phyloP scores from a whole-genome alignment of 2,797 vertebrate species.

The Acanthurus lineatus region DNA sequence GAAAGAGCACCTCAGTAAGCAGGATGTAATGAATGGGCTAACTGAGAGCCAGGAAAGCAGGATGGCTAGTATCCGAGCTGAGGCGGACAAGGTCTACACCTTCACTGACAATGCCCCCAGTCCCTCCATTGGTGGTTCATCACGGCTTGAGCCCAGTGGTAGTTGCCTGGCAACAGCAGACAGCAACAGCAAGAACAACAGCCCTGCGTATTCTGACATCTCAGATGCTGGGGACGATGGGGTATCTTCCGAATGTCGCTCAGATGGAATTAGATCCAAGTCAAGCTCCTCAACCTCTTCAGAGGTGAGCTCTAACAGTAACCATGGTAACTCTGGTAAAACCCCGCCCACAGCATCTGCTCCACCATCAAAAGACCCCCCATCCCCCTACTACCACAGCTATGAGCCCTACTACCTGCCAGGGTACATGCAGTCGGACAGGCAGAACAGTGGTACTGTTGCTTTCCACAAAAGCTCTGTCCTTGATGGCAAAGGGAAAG shows the following conservation, averaged over 20 bases:
- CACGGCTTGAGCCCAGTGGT: conserved; percentile 88
- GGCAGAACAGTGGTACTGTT: conserved; percentile 80
- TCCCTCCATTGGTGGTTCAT: conserved; percentile 95
- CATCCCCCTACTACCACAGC: conserved; percentile 93
- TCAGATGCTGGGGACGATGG: conserved; percentile 97
- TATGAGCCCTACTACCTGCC: conserved; percentile 97
- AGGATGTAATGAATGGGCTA: conserved; percentile 91
- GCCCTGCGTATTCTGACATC: conserved; percentile 98
- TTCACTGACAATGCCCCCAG: conserved; percentile 99
- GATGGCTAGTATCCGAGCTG: conserved; percentile 98
- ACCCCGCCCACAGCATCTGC: conserved; percentile 78
- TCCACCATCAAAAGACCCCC: conserved; percentile 89
- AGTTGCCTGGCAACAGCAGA: conserved; percentile 90
- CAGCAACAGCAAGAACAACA: conserved; percentile 91
- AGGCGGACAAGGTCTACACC: conserved; percentile 99
- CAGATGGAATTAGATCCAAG: conserved; percentile 91
- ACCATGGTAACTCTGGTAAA: conserved; percentile 88
- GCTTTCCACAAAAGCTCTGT: conserved; percentile 84
- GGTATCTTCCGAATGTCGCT: conserved; percentile 91
- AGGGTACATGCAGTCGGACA: conserved; percentile 92
- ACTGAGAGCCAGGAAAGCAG: conserved; percentile 95
- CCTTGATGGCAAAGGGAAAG: conserved; percentile 90
- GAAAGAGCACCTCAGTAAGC: conserved; percentile 97
- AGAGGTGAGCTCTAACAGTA: conserved; percentile 85
- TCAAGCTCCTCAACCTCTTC: conserved; percentile 83